Percentiles rank a stretch among this genome's conserved stretches.
These are phyloP conservation scores for Nyctibius grandis DNA, from an alignment of 2,797 vertebrate species.

Conservation along the genomic window DNA sequence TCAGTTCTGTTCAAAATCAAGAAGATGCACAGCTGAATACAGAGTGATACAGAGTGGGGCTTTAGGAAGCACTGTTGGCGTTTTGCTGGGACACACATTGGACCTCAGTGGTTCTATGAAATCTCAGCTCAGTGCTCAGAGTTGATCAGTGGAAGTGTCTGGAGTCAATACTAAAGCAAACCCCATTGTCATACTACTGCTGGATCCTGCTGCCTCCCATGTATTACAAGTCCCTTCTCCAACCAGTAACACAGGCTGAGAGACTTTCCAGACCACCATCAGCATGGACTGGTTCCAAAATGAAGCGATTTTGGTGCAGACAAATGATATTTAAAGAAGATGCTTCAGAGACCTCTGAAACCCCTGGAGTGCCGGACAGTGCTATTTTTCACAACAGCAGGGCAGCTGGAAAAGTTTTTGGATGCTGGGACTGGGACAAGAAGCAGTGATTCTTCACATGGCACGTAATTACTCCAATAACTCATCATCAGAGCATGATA, in stretches of 20 bases:
- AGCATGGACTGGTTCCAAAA: background rate
- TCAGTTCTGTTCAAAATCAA: background rate
- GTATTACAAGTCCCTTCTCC: background rate
- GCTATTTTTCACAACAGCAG: background rate
- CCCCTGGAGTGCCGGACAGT: background rate
- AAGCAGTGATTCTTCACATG: background rate
- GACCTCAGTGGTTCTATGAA: background rate
- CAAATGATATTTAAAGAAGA: background rate
- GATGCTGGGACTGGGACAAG: background rate
- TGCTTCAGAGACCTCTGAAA: background rate
- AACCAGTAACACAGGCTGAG: background rate
- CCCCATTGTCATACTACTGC: background rate
- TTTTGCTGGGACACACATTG: background rate
- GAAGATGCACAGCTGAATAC: background rate
- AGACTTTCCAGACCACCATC: slow-evolving; percentile 1
- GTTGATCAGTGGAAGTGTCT: background rate
- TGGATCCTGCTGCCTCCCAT: background rate
- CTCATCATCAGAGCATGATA: background rate
- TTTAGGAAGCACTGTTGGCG: background rate
- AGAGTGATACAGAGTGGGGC: background rate
- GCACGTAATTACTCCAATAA: background rate
- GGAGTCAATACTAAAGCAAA: background rate
- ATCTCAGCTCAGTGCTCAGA: background rate
- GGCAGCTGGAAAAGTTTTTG: background rate
- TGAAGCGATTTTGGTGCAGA: background rate